These are phyloP conservation scores for Orientallactaga sibirica DNA, from an alignment of 2,797 vertebrate species.

Conservation along the genomic window DNA sequence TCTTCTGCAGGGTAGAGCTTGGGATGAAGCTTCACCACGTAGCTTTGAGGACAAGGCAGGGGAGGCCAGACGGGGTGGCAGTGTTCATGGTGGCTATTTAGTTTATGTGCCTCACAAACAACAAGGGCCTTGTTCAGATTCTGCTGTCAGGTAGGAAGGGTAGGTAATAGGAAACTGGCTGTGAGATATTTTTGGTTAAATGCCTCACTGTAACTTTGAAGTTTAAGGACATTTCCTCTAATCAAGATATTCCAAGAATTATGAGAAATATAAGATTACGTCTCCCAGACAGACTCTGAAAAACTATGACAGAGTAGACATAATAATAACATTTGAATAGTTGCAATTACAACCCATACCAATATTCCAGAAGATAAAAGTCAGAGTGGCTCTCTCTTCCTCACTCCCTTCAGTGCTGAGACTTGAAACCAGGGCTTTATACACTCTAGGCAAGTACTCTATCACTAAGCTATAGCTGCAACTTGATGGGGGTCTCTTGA, in stretches of 20 bases:
- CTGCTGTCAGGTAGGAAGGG: background rate
- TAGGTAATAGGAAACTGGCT: background rate
- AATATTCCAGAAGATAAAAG: background rate
- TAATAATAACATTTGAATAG: slow-evolving; percentile 29
- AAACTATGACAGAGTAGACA: background rate
- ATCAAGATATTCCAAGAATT: background rate
- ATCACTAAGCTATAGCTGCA: background rate
- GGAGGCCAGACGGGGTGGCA: background rate
- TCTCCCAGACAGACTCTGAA: background rate
- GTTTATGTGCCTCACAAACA: background rate
- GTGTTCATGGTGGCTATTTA: background rate
- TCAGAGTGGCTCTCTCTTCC: background rate
- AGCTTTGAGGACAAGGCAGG: no score
- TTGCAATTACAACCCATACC: background rate
- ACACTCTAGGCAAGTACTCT: background rate
- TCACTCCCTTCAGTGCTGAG: no score
- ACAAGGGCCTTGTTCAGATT: background rate
- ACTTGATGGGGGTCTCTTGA: background rate
- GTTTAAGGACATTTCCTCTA: slow-evolving; percentile 2
- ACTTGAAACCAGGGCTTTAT: background rate
- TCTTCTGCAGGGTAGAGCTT: no score
- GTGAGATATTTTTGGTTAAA: background rate
- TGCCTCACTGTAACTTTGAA: background rate
- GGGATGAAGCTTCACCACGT: no score
- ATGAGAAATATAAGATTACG: slow-evolving; percentile 23